phyloP scores from a whole-genome alignment of 1,140 invertebrate genomes.

The Trinorchestia longiramus region DNA sequence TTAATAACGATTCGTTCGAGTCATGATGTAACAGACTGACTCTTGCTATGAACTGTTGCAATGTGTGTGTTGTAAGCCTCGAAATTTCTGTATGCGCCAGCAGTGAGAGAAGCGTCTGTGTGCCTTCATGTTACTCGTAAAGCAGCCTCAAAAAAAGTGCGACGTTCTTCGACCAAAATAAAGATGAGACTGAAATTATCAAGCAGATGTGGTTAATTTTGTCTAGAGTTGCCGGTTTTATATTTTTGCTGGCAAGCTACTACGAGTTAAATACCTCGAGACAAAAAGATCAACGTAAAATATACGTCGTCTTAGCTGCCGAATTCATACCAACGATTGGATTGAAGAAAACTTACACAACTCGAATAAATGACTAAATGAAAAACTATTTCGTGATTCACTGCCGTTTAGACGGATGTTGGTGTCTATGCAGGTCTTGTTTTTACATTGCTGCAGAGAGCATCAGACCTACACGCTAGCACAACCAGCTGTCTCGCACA shows the following conservation, averaged over 20 bases:
- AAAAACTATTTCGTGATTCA: background rate
- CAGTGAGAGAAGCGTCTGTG: background rate
- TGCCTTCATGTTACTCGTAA: background rate
- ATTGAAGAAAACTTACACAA: background rate
- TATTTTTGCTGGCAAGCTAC: background rate
- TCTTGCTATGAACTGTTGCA: background rate
- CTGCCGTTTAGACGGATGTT: background rate
- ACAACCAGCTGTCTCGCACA: background rate
- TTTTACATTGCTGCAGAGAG: background rate
- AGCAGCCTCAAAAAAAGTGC: background rate
- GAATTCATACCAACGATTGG: background rate
- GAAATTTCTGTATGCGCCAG: background rate
- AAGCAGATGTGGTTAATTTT: background rate
- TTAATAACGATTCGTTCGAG: background rate
- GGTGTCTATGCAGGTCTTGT: background rate
- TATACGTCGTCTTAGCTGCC: background rate
- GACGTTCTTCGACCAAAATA: too few species aligned
- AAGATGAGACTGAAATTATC: background rate
- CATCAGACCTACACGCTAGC: background rate
- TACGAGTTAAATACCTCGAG: background rate
- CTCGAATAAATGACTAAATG: background rate
- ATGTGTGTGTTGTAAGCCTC: background rate
- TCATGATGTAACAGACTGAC: background rate
- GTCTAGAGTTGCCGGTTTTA: background rate
- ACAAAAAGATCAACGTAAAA: background rate